Evolutionary conservation across 2,888 invertebrate species (phyloP).

Genomic region (Coenonympha glycerion): DNA sequence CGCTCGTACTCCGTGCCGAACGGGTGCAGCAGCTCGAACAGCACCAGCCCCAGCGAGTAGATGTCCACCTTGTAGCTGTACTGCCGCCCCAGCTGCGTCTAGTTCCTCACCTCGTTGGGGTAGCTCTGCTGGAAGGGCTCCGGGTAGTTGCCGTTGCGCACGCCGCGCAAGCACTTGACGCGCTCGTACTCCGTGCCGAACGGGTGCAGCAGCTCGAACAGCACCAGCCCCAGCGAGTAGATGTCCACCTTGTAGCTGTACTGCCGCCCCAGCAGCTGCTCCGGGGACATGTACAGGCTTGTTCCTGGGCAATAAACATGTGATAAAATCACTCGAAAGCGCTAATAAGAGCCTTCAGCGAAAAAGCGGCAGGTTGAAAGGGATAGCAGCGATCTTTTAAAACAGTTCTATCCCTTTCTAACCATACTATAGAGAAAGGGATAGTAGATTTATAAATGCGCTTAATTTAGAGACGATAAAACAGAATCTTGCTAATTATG

Average conservation of each 20-base stretch:
- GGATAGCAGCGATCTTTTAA: too few species aligned
- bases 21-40: conserved; percentile 93
- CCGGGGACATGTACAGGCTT: conserved; percentile 98
- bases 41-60: conserved; percentile 93
- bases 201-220: conserved; percentile 93
- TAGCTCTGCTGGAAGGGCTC: conserved; percentile 78
- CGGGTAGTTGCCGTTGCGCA: conserved; percentile 83
- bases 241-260: conserved; percentile 97
- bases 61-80: conserved; percentile 97
- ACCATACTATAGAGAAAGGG: too few species aligned
- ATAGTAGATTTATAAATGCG: too few species aligned
- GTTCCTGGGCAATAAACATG: conserved; percentile 80
- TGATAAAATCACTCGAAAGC: too few species aligned
- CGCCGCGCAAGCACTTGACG: conserved; percentile 79
- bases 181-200: conserved; percentile 95
- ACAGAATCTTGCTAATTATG: too few species aligned
- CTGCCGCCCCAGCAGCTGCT: conserved; percentile 84
- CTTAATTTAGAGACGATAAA: too few species aligned
- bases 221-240: conserved; percentile 93
- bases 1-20: conserved; percentile 95
- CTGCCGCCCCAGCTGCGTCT: not conserved
- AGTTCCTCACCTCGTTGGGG: conserved; percentile 79
- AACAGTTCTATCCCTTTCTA: too few species aligned
- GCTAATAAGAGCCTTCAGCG: too few species aligned
- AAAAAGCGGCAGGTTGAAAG: too few species aligned